A percentile compares a stretch with the other conserved stretches of the same genome.
phyloP scores from a whole-genome alignment of 2,797 vertebrate genomes.

The Oreonectes daqikongensis region DNA sequence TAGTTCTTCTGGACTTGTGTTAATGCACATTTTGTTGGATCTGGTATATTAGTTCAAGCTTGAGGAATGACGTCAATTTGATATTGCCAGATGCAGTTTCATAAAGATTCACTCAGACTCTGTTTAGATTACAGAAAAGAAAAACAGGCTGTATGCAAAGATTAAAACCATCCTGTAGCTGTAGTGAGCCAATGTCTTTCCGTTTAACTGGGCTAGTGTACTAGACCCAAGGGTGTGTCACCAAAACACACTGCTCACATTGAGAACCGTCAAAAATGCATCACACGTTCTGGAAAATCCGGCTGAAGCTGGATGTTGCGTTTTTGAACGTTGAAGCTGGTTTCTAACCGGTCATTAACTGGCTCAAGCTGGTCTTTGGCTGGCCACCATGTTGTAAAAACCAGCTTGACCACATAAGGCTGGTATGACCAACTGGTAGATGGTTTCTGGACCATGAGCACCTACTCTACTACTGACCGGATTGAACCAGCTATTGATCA shows the following conservation, averaged over 20 bases:
- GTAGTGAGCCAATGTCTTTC: background rate
- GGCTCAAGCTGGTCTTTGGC: background rate
- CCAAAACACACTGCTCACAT: slow-evolving; percentile 8
- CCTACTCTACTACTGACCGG: background rate
- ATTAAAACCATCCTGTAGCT: background rate
- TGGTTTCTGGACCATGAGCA: background rate
- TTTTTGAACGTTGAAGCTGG: background rate
- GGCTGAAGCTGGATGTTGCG: background rate
- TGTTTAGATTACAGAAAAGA: background rate
- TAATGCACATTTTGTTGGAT: slow-evolving; percentile 21
- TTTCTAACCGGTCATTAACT: background rate
- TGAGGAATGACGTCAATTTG: background rate
- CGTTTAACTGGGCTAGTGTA: background rate
- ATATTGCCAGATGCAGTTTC: background rate
- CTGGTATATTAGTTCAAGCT: background rate
- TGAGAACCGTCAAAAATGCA: background rate
- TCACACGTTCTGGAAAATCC: background rate
- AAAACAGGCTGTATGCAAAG: background rate
- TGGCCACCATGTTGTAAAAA: background rate
- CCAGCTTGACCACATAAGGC: background rate
- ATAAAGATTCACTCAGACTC: background rate
- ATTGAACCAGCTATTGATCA: background rate
- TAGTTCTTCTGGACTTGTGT: background rate
- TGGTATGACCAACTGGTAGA: background rate
- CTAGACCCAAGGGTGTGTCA: slow-evolving; percentile 34